Evolutionary conservation across 2,888 invertebrate genomes (phyloP), one percentile per base, ranked within the genome.

Genomic region (Dicyrtomina minuta): DNA sequence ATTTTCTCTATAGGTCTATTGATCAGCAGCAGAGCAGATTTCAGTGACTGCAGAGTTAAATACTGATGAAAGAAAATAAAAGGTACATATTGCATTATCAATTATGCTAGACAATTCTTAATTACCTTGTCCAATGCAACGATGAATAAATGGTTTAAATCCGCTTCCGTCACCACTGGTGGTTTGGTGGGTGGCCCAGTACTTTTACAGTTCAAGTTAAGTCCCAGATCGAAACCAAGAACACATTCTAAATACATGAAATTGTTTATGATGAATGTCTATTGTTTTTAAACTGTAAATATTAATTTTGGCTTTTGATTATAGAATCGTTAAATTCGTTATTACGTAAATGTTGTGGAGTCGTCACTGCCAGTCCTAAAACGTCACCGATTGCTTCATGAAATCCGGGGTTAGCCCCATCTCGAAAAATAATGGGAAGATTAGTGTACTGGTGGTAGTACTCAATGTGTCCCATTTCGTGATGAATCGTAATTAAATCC

Each of bases 371-470:
- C 6, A 81, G 66, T n/a, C 80, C 62, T 5, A 70, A 26, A 26
- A 66, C 66, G 22, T 66, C 70, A 26, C 58, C 59, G 13, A 60
- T 65, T 33, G 79, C 79, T 66, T 81, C 81, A 73, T 81, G 81
- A 53, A 81, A 81, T 33, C 81, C 92, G 76, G 92, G 91, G 80
- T 92, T 89, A 0, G 92, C 91, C 46, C 93, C 93, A 24, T n/a
- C n/a, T n/a, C n/a, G n/a, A n/a, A n/a, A n/a, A n/a, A n/a, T n/a
- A 84, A 87, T 75, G 89, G 87, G 80, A 88, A 93, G 22, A 89
- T 80, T 0, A 79, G 88, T 88, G 80, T 91, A 92, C 75, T 90
- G 89, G 67, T 90, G 78, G 79, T 86, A 90, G 79, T 92, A 92
- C 79, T 91, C 87, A 15, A 91, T 85, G 41, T 72, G 72, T 24